Percentiles rank a stretch among this genome's conserved stretches.
Evolutionary conservation across 2,888 invertebrate species (phyloP).

Genomic region (Allacma fusca): DNA sequence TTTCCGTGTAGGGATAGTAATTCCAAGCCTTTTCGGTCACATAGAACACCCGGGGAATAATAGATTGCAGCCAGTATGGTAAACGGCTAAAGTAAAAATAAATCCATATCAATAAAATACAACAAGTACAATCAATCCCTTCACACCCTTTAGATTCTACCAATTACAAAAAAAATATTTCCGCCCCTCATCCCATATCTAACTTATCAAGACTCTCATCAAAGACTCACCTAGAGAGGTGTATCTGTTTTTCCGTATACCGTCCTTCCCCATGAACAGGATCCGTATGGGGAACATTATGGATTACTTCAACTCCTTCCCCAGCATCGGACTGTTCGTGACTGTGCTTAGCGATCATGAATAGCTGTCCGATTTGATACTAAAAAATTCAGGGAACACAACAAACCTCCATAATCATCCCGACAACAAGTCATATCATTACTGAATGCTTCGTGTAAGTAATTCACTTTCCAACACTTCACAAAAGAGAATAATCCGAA

Average conservation of each 20-base stretch:
- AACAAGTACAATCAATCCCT: no score
- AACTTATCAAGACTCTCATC: not conserved
- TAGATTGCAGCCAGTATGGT: conserved; percentile 87
- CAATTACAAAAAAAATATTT: no score
- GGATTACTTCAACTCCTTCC: conserved; percentile 90
- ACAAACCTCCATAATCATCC: conserved; percentile 37
- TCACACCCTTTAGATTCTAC: no score
- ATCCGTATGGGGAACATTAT: conserved; percentile 82
- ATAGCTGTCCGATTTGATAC: conserved; percentile 91
- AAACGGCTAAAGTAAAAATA: conserved; percentile 74
- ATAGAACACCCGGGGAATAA: conserved; percentile 90
- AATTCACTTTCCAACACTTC: no score
- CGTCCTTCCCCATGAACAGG: conserved; percentile 82
- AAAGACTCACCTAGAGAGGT: conserved; percentile 67
- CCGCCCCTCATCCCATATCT: no score
- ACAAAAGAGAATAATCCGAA: no score
- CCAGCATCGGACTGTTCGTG: conserved; percentile 88
- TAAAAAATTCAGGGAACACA: conserved; percentile 66
- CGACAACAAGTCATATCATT: not conserved
- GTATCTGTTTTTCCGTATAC: conserved; percentile 88
- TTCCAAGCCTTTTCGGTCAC: conserved; percentile 95
- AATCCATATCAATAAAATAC: not conserved
- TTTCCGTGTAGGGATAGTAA: conserved; percentile 78
- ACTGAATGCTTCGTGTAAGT: no score
- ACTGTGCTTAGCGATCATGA: conserved; percentile 94